phyloP scores from a whole-genome alignment of 2,797 vertebrate genomes.

The Potorous gilbertii region DNA sequence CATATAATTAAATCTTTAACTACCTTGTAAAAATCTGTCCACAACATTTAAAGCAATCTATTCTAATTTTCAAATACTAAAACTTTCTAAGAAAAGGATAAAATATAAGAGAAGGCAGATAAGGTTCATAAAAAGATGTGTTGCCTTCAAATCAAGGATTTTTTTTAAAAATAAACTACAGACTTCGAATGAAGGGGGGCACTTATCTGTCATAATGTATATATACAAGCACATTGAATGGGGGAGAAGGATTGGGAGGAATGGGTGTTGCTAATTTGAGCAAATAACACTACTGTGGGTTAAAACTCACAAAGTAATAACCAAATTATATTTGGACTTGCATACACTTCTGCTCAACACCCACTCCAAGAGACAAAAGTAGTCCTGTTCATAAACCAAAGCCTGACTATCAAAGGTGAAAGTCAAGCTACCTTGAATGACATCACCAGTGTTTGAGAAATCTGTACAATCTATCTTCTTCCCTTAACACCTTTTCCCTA shows the following conservation, averaged over 20 bases:
- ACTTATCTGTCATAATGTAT: not conserved
- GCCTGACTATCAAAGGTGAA: not conserved
- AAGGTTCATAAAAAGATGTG: not conserved
- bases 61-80: not conserved
- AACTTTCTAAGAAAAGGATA: not conserved
- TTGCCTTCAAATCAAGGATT: not conserved
- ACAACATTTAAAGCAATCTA: not conserved
- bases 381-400: conserved; percentile 30
- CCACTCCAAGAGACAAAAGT: not conserved
- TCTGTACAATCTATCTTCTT: conserved; percentile 51
- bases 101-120: not conserved
- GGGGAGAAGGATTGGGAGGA: too few species aligned
- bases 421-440: conserved; percentile 12
- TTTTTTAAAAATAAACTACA: not conserved
- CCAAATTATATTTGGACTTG: not conserved
- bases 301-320: not conserved
- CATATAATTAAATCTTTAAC: not conserved
- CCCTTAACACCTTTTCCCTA: conserved; percentile 31
- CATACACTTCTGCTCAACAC: conserved; percentile 38
- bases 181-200: not conserved
- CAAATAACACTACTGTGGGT: not conserved
- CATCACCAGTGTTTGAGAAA: conserved; percentile 46
- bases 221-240: too few species aligned
- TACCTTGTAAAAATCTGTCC: not conserved
- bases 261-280: not conserved